phyloP scores from a whole-genome alignment of 2,888 invertebrate species.

The Catonia carolina region DNA sequence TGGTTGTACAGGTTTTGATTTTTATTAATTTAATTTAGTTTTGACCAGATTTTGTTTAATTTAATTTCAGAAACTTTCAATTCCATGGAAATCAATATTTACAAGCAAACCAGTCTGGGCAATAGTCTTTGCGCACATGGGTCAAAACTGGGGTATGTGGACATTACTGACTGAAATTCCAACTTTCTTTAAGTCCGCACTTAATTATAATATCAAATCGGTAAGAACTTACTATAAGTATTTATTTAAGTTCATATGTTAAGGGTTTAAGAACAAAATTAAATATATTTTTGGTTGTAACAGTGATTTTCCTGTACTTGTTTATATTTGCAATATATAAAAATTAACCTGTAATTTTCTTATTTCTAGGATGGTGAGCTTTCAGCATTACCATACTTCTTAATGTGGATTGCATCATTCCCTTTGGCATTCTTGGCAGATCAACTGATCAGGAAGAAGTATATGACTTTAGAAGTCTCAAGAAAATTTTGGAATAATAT shows the following conservation, averaged over 20 bases:
- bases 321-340: too few relatives aligned
- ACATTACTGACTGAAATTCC: conserved; percentile 75
- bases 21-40: too few relatives aligned
- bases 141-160: conserved; percentile 77
- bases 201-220: conserved; percentile 61
- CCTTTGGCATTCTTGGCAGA: conserved; percentile 62
- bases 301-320: too few relatives aligned
- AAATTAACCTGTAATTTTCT: too few relatives aligned
- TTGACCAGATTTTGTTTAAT: too few relatives aligned
- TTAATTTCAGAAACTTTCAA: conserved; percentile 25
- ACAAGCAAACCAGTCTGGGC: conserved; percentile 53
- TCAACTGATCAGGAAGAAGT: conserved; percentile 48
- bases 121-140: conserved; percentile 60
- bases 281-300: too few relatives aligned
- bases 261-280: too few relatives aligned
- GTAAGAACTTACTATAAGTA: too few relatives aligned
- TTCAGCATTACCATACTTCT: conserved; percentile 64
- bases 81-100: conserved; percentile 45
- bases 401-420: conserved; percentile 64
- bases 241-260: too few relatives aligned
- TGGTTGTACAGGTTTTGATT: too few relatives aligned
- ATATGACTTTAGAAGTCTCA: conserved; percentile 48
- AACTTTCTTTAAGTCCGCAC: conserved; percentile 65
- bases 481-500: conserved; percentile 62
- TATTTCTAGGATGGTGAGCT: conserved; percentile 52